Base-by-base conservation (phyloP, 2,113 vertebrate species). In the Apteryx owenii region DNA sequence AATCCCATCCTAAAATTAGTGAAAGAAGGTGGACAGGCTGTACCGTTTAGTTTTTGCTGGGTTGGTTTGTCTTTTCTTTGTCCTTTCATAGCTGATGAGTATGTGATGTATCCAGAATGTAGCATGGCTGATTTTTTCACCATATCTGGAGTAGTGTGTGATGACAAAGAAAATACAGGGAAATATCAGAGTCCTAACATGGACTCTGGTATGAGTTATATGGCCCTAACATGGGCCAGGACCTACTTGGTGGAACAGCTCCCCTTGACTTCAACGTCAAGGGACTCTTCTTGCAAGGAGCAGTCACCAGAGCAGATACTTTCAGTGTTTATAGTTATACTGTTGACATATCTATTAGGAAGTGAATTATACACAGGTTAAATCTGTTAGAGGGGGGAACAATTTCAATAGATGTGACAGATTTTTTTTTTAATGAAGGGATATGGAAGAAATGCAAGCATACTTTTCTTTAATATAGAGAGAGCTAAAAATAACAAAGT, bases 401-500 rank as follows among this genome's bases (percentile, higher is more conserved):
- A 70, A 2, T 73, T 92, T 89, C 54, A 70, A 31, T 54, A 81
- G 22, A 22, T 16, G 19, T 18, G 46, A 64, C 21, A 33, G 12
- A 56, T 28, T n/a, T 71, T 87, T 38, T 72, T 85, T 28, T 58
- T 88, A 46, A 83, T 28, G 48, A 92, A 77, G 58, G 53, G 53
- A 80, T 31, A n/a, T 71, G 38, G 61, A 96, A 91, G 58, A 83
- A 90, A 90, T 42, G 38, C 26, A 51, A 31, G 36, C 60, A 22
- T 65, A 31, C 12, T 77, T 90, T 78, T 46, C 33, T 78, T 85
- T 73, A 46, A 46, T 83, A 81, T 5, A 68, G 75, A 77, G 40
- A 36, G 54, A 71, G 38, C 64, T 94, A 94, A 94, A 94, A 92
- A 81, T 91, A 96, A 61, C 20, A 31, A 60, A 69, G 60, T 72